Base-by-base conservation (phyloP, 53 echinoderm and acorn worm genomes). In the Henricia sp. region DNA sequence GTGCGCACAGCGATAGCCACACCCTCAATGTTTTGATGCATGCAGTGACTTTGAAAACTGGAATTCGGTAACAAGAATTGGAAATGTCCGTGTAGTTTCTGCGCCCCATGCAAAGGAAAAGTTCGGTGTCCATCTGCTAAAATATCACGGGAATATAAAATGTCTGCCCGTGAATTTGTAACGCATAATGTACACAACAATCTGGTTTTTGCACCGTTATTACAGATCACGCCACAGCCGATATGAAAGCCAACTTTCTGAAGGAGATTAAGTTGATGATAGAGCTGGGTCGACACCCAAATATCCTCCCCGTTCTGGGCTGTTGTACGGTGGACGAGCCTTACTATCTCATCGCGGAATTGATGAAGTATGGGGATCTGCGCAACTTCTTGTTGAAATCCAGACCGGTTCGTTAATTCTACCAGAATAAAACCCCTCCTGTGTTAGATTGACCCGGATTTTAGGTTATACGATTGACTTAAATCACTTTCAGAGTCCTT, bases 291-390 rank as follows among this genome's bases (percentile, higher is more conserved):
- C 33, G 24, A 16, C 96, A 96, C 50, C 94, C 93, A n/a, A 94
- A 96, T 71, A 94, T 96, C 35, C 73, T 94, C 3, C 70, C 91
- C 16, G 78, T 96, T 27, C 88, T 94, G 0, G 96, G 96, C 4
- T 96, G 96, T 37, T 94, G 94, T 52, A 94, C 96, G 0, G 57
- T 87, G 0, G 92, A 92, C 35, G 96, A 96, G 70, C 96, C 96
- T 0, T 91, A 85, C 42, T 89, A 89, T 41, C 90, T 96, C 39
- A 88, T 96, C 42, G 90, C 94, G 1, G 94, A 96, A 54, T 86
- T 91, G 35, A 93, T 96, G 93, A 73, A 90, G 54, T 94, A 96
- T 73, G 96, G 96, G 29, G 96, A 96, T 39, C 85, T 96, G 2
- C 76, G 93, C 21, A 91, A 96, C 72, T 96, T 94, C 66, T 68